Evolutionary conservation across 2,113 vertebrate genomes (phyloP), one percentile per base, ranked within the genome.

Genomic region (Patagioenas fasciata): DNA sequence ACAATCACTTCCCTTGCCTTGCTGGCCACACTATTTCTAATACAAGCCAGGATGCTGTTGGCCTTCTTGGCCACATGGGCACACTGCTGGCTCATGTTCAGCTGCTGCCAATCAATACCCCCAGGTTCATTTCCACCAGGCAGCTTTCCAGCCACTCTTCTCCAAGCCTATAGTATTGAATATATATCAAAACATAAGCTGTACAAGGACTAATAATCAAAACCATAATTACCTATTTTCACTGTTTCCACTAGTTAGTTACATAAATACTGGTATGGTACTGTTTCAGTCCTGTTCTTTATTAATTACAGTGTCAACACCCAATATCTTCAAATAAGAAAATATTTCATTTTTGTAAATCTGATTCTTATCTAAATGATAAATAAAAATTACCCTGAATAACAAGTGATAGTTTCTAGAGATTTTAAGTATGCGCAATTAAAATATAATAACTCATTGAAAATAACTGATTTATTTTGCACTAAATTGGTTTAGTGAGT

Each of bases 31-130:
- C 44, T 19, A 19, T 47, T 47, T 18, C 44, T 47, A 6, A 18
- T 47, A 19, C 17, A 19, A 47, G 44, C 17, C 44, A 18, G 9
- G 44, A 47, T 47, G 18, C 18, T 47, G 44, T 47, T 47, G 44
- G 44, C 44, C 44, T 47, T n/a, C 23, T 71, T 71, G 66, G 47
- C 25, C 38, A 62, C 31, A 31, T 53, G 24, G 24, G 24, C 56
- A 71, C 18, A 28, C 40, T 60, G 12, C 15, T 6, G 38, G 15
- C 5, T 73, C 32, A 54, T 10, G 18, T 25, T 64, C 48, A 64
- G 38, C 13, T 0, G 11, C 48, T 73, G 48, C 3, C 1, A 1
- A 60, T 28, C 8, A 65, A 6, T 25, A 42, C 14, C 1, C 36
- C 4, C 26, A 69, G 13, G 13, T 61, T 36, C 13, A 54, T 87